Base-by-base conservation (phyloP, 2,113 vertebrate species). In the Poecilia latipinna region DNA sequence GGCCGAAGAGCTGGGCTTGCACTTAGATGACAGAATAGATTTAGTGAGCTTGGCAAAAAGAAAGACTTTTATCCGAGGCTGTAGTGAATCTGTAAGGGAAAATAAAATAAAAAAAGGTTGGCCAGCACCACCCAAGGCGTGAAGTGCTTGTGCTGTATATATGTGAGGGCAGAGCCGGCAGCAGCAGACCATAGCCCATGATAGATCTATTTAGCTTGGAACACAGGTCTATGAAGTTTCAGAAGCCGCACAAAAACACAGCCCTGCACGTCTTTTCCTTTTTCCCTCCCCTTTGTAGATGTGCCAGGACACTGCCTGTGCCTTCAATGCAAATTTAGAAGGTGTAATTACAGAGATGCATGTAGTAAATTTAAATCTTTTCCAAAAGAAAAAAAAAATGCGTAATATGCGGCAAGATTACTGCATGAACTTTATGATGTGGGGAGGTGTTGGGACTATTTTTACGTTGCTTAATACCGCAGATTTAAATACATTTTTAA, bases 361-460 rank as follows among this genome's bases (percentile, higher is more conserved):
- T 83, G 80, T 68, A 84, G 84, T 90, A 89, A 91, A 93, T 92
- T 92, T 92, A 92, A 94, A 91, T 82, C 89, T 90, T 90, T 90
- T 86, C 78, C 35, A 37, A 37, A 37, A 37, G 35, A 37, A 37
- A 51, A 51, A 19, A 78, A 81, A 89, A 92, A 89, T 82, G 80
- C 87, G 86, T 86, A 89, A 92, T 92, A 90, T 86, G 88, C 75
- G 76, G 90, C 51, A n/a, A 54, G 39, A 75, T 73, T 61, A 75
- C 68, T 84, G 79, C 78, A 85, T 80, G 85, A 84, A 88, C 79
- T 82, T 86, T 86, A 90, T 89, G 82, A 88, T 83, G 84, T 75
- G 69, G 77, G 63, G 28, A 71, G 68, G 80, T 90, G 85, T 80
- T 76, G 70, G 44, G 39, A 68, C 61, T 74, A 79, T 86, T 86